Percentiles rank a stretch among this genome's conserved stretches.
These are phyloP conservation scores for Tenthredo notha DNA, from an alignment of 2,888 invertebrate genomes.

Conservation along the genomic window DNA sequence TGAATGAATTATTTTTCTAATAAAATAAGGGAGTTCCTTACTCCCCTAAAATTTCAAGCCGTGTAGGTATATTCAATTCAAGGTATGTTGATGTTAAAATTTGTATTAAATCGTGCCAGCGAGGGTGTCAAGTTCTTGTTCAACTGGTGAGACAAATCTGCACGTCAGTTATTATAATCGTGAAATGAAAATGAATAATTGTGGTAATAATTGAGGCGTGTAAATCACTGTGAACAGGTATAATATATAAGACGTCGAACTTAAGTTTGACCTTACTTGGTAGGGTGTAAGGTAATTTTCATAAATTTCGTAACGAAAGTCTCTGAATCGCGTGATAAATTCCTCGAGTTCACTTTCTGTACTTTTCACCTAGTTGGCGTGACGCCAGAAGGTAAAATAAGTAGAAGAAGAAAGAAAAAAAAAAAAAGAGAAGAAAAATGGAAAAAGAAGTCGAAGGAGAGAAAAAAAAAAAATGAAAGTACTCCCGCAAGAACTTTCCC, in stretches of 20 bases:
- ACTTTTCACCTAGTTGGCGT: conserved; percentile 78
- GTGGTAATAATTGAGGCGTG: neutral
- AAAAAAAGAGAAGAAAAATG: neutral
- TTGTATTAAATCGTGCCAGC: neutral
- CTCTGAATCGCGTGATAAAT: conserved; percentile 37
- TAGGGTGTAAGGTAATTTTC: conserved; percentile 30
- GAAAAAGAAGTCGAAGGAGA: neutral
- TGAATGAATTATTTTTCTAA: neutral
- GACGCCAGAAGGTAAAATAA: conserved; percentile 47
- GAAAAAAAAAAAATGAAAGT: neutral
- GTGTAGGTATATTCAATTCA: neutral
- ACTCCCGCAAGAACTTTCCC: conserved; percentile 67
- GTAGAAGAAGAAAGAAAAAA: neutral
- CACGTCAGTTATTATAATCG: neutral
- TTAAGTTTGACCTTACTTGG: conserved; percentile 1
- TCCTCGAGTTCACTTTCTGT: conserved; percentile 75
- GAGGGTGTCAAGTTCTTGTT: conserved; percentile 15
- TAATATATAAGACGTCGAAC: neutral
- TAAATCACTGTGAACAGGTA: neutral
- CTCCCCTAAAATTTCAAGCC: neutral
- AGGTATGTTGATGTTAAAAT: neutral
- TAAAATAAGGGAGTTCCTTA: neutral
- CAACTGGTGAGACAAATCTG: conserved; percentile 8
- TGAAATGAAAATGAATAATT: conserved; percentile 27
- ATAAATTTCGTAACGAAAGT: conserved; percentile 46